These are phyloP conservation scores for Augiades crinisus DNA, from an alignment of 2,888 invertebrate genomes.

Conservation along the genomic window DNA sequence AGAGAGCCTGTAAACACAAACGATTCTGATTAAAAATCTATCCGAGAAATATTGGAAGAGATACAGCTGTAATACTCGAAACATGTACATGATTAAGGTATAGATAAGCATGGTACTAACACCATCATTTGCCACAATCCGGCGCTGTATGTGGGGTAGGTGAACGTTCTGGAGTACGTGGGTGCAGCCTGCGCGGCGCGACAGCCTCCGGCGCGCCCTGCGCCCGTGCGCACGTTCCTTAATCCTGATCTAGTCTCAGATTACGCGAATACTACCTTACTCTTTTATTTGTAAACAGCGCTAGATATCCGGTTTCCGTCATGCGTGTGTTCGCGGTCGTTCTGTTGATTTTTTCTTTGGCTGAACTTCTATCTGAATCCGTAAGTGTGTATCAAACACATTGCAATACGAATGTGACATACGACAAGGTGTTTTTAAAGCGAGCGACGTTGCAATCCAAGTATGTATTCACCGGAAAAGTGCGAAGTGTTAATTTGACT, in stretches of 20 bases:
- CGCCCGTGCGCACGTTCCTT: conserved; percentile 68
- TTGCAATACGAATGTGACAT: conserved; percentile 47
- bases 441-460: conserved; percentile 57
- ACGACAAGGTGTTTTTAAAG: conserved; percentile 57
- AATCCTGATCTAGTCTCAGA: conserved; percentile 34
- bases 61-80: too few species aligned
- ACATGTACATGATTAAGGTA: too few species aligned
- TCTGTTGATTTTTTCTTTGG: conserved; percentile 44
- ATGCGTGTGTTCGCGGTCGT: conserved; percentile 47
- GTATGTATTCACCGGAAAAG: conserved; percentile 70
- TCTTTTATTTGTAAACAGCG: conserved; percentile 30
- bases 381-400: conserved; percentile 33
- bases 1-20: too few species aligned
- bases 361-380: conserved; percentile 39
- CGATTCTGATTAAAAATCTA: too few species aligned
- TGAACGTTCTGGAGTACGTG: conserved; percentile 74
- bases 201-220: conserved; percentile 66
- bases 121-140: conserved; percentile 8
- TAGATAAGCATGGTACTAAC: background rate
- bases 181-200: conserved; percentile 55
- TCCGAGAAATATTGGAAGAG: too few species aligned
- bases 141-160: conserved; percentile 57
- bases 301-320: conserved; percentile 32
- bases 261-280: conserved; percentile 28
- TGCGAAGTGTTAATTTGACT: conserved; percentile 50